Evolutionary conservation across 2,888 invertebrate genomes (phyloP), one percentile per base, ranked within the genome.

Genomic region (Hedya salicella): DNA sequence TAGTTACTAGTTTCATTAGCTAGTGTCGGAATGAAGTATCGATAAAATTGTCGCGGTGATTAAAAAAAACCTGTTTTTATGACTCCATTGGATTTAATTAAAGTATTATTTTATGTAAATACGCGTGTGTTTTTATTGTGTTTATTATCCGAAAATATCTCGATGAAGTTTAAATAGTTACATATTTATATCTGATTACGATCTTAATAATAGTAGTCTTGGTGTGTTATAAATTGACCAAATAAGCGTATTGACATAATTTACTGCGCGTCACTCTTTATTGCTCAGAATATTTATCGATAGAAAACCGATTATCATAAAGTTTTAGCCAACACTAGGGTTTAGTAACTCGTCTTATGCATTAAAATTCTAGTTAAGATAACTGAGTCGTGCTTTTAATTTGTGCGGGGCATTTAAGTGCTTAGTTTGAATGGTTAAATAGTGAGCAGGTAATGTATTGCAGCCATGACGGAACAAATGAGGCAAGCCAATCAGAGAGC

Each of bases 371-470:
- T 83, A 82, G 82, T 80, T 65, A 78, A 83, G 85, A 84, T 83
- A 84, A 85, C 80, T 81, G 78, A 81, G 78, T 80, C 81, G 81
- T 83, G 83, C 81, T 81, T 88, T 83, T 88, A 89, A 89, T 87
- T 85, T 87, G 82, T 80, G 75, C 75, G 73, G 70, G 77, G 75
- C 79, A 77, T 78, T 76, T 80, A 79, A 79, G 78, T 76, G 74
- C 73, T 75, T 56, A 49, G 71, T 63, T 54, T 65, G 64, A 67
- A 63, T 66, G 53, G 39, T 72, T 72, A 72, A 76, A 76, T 74
- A 72, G 75, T 76, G 68, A 71, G 62, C 71, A 65, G 72, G 75
- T 78, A 78, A 80, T 76, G 72, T 74, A 75, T 75, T 72, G 67
- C 68, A 17, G 46, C 60, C 56, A 65, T 65, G 66, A 69, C 65